A percentile compares a stretch with the other conserved stretches of the same genome.
phyloP scores from a whole-genome alignment of 2,797 vertebrate species.

The Diglossa cyanea region DNA sequence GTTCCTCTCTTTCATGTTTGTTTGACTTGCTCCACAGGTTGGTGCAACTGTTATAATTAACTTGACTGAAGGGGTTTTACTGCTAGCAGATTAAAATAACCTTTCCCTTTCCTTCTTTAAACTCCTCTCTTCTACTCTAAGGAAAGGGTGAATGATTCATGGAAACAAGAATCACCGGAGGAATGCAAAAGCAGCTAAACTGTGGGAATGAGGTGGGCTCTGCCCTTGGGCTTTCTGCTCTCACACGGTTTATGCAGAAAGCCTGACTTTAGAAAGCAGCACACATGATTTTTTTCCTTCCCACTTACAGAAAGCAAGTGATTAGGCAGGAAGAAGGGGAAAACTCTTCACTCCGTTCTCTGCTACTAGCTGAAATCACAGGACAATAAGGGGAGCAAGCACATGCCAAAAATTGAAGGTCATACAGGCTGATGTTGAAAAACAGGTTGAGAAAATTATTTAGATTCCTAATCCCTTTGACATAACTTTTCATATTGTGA shows the following conservation, averaged over 20 bases:
- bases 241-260: neutral
- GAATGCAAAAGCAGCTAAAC: neutral
- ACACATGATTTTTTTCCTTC: neutral
- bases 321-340: neutral
- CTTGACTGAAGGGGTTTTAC: neutral
- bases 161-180: neutral
- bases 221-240: neutral
- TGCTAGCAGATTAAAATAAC: slow-evolving; percentile 1
- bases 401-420: neutral
- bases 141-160: neutral
- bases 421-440: neutral
- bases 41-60: neutral
- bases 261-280: neutral
- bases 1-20: slow-evolving; percentile 18
- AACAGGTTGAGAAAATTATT: neutral
- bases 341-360: neutral
- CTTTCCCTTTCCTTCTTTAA: neutral
- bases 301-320: neutral
- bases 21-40: slow-evolving; percentile 4
- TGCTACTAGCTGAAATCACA: neutral
- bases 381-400: rapidly evolving
- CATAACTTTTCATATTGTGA: neutral
- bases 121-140: neutral
- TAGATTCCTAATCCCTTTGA: neutral
- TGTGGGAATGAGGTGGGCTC: neutral